Evolutionary conservation across 2,113 vertebrate species (phyloP).

Genomic region (Pachyramphus minor): DNA sequence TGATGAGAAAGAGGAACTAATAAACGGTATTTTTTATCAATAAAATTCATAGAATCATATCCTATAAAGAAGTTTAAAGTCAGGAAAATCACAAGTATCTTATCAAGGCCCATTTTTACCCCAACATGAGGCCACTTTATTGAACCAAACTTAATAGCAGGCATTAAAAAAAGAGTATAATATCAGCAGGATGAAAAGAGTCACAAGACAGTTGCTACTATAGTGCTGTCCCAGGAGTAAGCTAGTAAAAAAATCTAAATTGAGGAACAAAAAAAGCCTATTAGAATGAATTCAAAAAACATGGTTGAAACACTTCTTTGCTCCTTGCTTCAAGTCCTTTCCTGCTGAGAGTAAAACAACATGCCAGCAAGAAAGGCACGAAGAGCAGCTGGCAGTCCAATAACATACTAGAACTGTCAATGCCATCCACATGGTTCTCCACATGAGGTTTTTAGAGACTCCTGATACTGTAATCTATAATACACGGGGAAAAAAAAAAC

Average conservation of each 20-base stretch:
- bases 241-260: neutral
- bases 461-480: conserved; percentile 9
- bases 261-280: neutral
- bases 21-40: neutral
- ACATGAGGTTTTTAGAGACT: conserved; percentile 22
- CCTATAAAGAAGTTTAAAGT: neutral
- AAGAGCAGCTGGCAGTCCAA: conserved; percentile 50
- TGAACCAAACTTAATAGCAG: neutral
- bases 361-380: neutral
- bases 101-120: neutral
- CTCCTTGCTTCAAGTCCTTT: conserved; percentile 21
- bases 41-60: neutral
- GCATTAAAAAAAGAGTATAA: neutral
- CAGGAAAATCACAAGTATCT: neutral
- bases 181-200: neutral
- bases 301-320: conserved; percentile 25
- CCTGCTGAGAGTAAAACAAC: conserved; percentile 49
- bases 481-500: neutral
- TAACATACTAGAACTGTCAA: conserved; percentile 7
- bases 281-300: conserved; percentile 7
- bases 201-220: neutral
- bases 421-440: conserved; percentile 15
- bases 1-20: neutral
- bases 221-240: neutral
- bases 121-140: neutral